These are phyloP conservation scores for Hyposmocoma kahamanoa DNA, from an alignment of 1,140 invertebrate species.

Conservation along the genomic window DNA sequence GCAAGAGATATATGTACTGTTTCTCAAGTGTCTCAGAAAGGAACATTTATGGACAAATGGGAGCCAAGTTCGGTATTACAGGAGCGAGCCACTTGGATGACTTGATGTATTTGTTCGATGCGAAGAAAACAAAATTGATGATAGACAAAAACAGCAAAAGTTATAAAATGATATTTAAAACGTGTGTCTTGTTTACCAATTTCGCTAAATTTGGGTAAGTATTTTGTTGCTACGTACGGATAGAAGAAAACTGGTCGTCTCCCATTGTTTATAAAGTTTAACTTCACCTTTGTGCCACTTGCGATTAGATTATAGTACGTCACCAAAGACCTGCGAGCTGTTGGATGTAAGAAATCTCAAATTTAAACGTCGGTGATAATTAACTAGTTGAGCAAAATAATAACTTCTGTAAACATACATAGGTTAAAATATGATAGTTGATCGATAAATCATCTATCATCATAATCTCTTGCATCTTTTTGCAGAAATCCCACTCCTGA, in stretches of 20 bases:
- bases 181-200: conserved; percentile 58
- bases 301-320: neutral
- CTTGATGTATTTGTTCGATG: conserved; percentile 20
- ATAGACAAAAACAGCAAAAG: conserved; percentile 6
- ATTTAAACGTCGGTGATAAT: neutral
- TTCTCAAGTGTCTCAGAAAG: conserved; percentile 11
- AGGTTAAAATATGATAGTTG: too few species aligned
- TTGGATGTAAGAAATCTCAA: neutral
- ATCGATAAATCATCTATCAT: too few species aligned
- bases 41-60: conserved; percentile 11
- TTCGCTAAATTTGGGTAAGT: conserved; percentile 60
- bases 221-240: neutral
- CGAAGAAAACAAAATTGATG: conserved; percentile 3
- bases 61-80: neutral
- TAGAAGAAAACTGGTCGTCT: neutral
- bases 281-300: too few species aligned
- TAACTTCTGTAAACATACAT: neutral
- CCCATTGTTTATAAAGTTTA: neutral
- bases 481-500: conserved; percentile 12
- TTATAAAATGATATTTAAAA: conserved; percentile 32
- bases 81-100: conserved; percentile 27
- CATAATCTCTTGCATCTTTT: neutral
- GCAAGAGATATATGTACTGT: conserved; percentile 2
- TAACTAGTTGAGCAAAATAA: neutral
- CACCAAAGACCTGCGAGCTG: neutral